Conservation (phyloP, 37 sponge, comb jelly and placozoan species). For the Cladorhizidae sp. region DNA sequence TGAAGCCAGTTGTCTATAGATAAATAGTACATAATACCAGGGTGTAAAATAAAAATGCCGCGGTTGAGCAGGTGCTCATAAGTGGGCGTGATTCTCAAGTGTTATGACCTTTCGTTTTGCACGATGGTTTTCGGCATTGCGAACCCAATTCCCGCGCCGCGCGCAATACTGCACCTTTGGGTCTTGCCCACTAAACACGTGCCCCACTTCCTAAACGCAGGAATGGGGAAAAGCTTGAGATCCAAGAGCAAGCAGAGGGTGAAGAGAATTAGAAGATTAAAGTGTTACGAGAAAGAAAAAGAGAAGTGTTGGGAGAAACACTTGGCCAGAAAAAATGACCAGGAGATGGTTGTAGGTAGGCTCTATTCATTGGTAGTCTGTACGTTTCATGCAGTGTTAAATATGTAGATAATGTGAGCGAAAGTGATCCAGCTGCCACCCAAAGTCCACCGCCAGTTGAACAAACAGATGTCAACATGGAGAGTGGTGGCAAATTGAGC, state of each 20-base stretch:
- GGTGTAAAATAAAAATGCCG: no score
- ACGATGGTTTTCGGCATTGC: no score
- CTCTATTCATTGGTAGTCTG: not conserved
- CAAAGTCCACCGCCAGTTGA: not conserved
- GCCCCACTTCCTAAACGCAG: no score
- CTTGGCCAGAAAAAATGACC: not conserved
- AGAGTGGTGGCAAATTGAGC: slow-evolving; percentile 13
- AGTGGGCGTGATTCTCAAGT: no score
- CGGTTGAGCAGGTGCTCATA: no score
- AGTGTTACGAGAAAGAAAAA: slow-evolving; percentile 58
- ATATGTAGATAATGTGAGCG: not conserved
- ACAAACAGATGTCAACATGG: slow-evolving; percentile 17
- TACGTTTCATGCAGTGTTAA: no score
- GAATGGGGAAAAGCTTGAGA: slow-evolving; percentile 78
- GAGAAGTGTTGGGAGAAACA: slow-evolving; percentile 61
- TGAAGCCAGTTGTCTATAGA: no score
- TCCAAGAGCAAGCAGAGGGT: slow-evolving; percentile 75
- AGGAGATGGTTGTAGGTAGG: slow-evolving; percentile 13
- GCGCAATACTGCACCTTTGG: no score
- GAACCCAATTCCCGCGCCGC: no score
- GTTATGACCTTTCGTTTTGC: no score
- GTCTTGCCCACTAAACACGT: no score
- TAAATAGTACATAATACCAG: no score
- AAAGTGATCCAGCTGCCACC: not conserved
- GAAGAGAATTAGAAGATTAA: slow-evolving; percentile 46